phyloP scores from a whole-genome alignment of 2,888 invertebrate genomes.

The Meandrusa payeni region DNA sequence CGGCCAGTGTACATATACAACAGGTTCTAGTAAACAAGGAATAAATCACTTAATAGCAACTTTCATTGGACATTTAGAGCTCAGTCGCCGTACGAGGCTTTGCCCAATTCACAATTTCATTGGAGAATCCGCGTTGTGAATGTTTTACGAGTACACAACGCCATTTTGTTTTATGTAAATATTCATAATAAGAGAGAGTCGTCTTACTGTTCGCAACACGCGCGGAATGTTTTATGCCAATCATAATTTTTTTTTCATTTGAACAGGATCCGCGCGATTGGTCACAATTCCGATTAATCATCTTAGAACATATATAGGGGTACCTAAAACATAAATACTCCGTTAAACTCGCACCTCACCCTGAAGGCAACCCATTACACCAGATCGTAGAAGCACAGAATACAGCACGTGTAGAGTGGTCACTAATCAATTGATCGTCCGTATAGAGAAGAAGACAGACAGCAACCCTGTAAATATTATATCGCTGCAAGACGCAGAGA shows the following conservation, averaged over 20 bases:
- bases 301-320: too few species aligned
- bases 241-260: constrained; percentile 1
- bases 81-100: constrained; percentile 4
- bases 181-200: background rate
- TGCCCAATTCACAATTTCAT: constrained; percentile 9
- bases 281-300: too few species aligned
- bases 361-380: too few species aligned
- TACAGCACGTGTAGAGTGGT: too few species aligned
- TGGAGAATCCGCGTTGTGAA: constrained; percentile 2
- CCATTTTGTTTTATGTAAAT: constrained; percentile 8
- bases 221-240: background rate
- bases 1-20: background rate
- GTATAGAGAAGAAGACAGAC: too few species aligned
- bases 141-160: constrained; percentile 7
- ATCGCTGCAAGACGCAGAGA: too few species aligned
- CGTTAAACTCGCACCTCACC: too few species aligned
- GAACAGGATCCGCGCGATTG: too few species aligned
- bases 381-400: too few species aligned
- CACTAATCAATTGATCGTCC: too few species aligned
- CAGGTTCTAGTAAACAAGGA: background rate
- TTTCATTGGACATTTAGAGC: constrained; percentile 2
- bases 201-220: background rate
- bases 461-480: too few species aligned
- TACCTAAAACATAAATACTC: too few species aligned
- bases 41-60: background rate